A percentile compares a stretch with the other conserved stretches of the same genome.
phyloP scores from a whole-genome alignment of 2,888 invertebrate species.

The Platycheirus albimanus region DNA sequence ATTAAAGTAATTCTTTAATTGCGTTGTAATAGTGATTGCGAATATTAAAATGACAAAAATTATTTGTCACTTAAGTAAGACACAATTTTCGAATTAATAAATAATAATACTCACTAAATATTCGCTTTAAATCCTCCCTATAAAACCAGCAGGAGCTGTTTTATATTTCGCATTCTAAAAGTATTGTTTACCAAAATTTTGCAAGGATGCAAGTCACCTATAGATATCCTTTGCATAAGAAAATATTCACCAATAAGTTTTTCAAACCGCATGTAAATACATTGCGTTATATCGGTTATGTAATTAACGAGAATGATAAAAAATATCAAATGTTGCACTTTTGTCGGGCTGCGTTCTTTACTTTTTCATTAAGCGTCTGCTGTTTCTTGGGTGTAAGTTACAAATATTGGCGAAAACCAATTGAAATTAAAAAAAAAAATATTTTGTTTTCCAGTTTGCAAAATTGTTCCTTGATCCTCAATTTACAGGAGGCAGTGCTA shows the following conservation, averaged over 20 bases:
- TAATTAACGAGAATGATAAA: constrained; percentile 20
- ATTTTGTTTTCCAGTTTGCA: neutral
- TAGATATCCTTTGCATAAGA: neutral
- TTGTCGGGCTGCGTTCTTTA: constrained; percentile 14
- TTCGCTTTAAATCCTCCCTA: neutral
- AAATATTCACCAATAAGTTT: constrained; percentile 11
- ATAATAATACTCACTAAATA: constrained; percentile 6
- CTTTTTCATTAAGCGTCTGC: neutral
- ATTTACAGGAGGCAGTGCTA: constrained; percentile 9
- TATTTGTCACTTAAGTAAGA: constrained; percentile 4
- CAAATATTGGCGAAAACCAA: too few species aligned
- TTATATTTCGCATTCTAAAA: neutral
- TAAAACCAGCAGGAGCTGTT: neutral
- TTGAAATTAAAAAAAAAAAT: neutral
- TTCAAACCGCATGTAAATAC: neutral
- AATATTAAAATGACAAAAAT: constrained; percentile 13
- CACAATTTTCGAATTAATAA: neutral
- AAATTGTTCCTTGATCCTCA: constrained; percentile 4
- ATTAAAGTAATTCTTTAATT: constrained; percentile 1
- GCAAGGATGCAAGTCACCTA: constrained; percentile 1
- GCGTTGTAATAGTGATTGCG: neutral
- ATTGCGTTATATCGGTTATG: constrained; percentile 11
- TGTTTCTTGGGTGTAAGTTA: neutral
- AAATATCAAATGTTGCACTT: constrained; percentile 5
- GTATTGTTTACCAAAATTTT: neutral